Percentiles rank a stretch among this genome's conserved stretches.
Evolutionary conservation across 2,113 vertebrate genomes (phyloP).

Genomic region (Formicarius rufipectus): DNA sequence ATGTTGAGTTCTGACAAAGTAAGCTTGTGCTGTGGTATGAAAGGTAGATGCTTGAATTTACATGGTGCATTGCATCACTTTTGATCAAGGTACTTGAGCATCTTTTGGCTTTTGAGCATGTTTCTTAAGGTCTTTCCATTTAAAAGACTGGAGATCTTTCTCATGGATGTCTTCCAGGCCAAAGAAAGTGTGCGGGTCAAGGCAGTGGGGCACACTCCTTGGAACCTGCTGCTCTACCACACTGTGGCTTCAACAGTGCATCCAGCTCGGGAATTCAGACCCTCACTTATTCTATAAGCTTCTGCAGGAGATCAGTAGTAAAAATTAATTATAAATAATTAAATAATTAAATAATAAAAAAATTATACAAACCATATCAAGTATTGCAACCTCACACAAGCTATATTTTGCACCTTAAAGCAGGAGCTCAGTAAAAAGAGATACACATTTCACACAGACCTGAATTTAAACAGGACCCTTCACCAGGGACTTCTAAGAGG

Average conservation of each 20-base stretch:
- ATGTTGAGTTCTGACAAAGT: not conserved
- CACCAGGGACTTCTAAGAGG: not conserved
- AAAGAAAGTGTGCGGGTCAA: not conserved
- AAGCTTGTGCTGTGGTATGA: not conserved
- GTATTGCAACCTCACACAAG: not conserved
- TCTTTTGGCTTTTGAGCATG: not conserved
- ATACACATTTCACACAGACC: not conserved
- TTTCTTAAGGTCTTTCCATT: not conserved
- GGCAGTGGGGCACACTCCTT: accelerated
- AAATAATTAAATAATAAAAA: too few relatives aligned
- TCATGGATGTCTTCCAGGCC: not conserved
- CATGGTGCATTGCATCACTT: not conserved
- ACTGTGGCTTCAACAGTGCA: accelerated
- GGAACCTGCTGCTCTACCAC: not conserved
- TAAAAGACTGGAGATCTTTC: not conserved
- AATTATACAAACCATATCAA: not conserved
- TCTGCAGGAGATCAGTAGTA: not conserved
- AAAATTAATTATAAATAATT: too few relatives aligned
- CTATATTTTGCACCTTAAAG: not conserved
- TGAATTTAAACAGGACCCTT: not conserved
- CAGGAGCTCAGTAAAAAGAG: not conserved
- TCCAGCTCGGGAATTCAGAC: not conserved
- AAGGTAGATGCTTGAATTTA: not conserved
- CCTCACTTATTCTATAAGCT: not conserved
- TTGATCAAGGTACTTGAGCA: not conserved